Evolutionary conservation across 2,888 invertebrate genomes (phyloP).

Genomic region (Fissipunctia ypsillon): DNA sequence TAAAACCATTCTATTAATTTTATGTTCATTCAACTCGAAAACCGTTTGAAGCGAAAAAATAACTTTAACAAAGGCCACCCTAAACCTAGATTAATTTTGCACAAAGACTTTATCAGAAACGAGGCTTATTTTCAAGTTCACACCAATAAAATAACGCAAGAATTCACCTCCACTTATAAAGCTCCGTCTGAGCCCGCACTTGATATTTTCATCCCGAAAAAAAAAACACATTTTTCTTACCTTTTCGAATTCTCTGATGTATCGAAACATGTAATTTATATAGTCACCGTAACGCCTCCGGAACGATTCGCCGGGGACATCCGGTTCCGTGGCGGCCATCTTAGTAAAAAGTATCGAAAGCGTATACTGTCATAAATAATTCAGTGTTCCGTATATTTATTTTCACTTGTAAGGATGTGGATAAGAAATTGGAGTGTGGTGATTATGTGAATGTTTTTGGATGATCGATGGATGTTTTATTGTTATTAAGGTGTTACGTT

Average conservation of each 20-base stretch:
- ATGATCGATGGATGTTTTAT: conserved; percentile 55
- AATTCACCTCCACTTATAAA: conserved; percentile 13
- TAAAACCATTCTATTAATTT: conserved; percentile 17
- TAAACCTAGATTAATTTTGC: conserved; percentile 48
- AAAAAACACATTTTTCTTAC: conserved; percentile 44
- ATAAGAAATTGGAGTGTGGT: conserved; percentile 51
- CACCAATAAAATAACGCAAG: conserved; percentile 28
- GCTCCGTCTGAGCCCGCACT: conserved; percentile 7
- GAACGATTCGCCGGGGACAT: conserved; percentile 72
- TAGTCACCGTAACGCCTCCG: conserved; percentile 63
- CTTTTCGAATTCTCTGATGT: conserved; percentile 54
- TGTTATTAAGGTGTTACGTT: conserved; percentile 44
- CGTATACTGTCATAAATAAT: conserved; percentile 66
- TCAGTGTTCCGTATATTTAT: conserved; percentile 69
- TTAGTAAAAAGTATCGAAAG: conserved; percentile 68
- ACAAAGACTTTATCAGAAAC: conserved; percentile 41
- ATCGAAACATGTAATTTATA: conserved; percentile 63
- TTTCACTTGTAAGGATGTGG: conserved; percentile 61
- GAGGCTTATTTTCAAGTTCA: conserved; percentile 35
- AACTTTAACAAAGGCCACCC: conserved; percentile 15
- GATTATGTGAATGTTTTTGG: conserved; percentile 51
- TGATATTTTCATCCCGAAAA: conserved; percentile 34
- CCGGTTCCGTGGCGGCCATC: conserved; percentile 69
- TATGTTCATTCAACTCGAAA: conserved; percentile 43
- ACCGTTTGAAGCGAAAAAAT: conserved; percentile 43